phyloP scores from a whole-genome alignment of 1,140 invertebrate species.

The Drosophila sulfurigaster region DNA sequence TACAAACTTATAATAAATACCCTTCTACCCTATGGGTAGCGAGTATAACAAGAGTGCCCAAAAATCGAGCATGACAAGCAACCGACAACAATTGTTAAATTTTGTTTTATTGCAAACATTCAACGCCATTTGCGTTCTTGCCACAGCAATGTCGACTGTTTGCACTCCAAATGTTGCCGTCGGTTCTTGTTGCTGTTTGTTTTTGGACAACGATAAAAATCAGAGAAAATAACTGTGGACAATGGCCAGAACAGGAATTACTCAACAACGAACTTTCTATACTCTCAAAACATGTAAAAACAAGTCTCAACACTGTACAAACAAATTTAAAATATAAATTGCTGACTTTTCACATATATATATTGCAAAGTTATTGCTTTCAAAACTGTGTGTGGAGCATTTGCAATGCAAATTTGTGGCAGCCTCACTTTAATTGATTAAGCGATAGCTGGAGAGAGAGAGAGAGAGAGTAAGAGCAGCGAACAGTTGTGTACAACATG shows the following conservation, averaged over 20 bases:
- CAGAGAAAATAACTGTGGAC: slow-evolving; percentile 56
- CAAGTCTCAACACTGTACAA: neutral
- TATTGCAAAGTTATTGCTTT: neutral
- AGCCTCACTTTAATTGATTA: slow-evolving; percentile 6
- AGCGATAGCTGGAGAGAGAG: neutral
- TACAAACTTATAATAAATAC: too few relatives aligned
- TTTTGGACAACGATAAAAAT: slow-evolving; percentile 67
- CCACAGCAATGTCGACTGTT: slow-evolving; percentile 61
- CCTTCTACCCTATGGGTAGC: too few relatives aligned
- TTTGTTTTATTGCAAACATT: slow-evolving; percentile 81
- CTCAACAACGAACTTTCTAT: slow-evolving; percentile 29
- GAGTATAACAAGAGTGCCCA: neutral
- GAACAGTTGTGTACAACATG: slow-evolving; percentile 59
- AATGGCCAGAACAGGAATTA: neutral
- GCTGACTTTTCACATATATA: neutral
- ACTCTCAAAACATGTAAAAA: slow-evolving; percentile 19
- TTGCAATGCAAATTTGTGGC: slow-evolving; percentile 4
- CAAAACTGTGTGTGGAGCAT: neutral
- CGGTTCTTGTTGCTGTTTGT: slow-evolving; percentile 54
- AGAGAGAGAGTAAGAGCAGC: neutral
- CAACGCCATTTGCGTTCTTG: slow-evolving; percentile 77
- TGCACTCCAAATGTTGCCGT: slow-evolving; percentile 3
- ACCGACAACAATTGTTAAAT: slow-evolving; percentile 63
- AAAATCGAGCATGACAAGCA: slow-evolving; percentile 18
- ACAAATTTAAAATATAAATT: neutral